phyloP scores from a whole-genome alignment of 2,797 vertebrate species.

The Delichon dasypus region DNA sequence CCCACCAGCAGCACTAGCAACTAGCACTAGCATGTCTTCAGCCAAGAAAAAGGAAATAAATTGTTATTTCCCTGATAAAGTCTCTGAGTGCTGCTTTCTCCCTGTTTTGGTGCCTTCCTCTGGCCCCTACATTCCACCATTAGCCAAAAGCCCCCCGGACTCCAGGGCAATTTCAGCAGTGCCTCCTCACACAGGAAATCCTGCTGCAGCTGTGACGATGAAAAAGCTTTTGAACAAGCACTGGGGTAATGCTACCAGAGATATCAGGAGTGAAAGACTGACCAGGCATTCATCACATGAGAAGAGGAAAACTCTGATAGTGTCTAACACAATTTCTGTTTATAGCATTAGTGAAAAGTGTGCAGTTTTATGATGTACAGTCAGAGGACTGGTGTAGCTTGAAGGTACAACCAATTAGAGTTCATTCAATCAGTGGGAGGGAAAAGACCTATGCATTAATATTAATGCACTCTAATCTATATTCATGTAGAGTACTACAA shows the following conservation, averaged over 20 bases:
- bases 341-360: not conserved
- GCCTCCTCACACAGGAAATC: not conserved
- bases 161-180: not conserved
- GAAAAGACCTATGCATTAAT: not conserved
- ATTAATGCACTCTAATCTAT: not conserved
- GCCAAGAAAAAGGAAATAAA: not conserved
- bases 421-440: not conserved
- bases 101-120: not conserved
- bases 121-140: not conserved
- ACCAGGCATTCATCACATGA: not conserved
- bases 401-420: not conserved
- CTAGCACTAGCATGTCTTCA: not conserved
- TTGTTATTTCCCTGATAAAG: not conserved
- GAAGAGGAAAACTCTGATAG: not conserved
- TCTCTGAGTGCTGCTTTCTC: not conserved
- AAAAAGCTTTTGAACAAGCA: not conserved
- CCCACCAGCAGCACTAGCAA: not conserved
- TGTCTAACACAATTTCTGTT: not conserved
- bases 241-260: not conserved
- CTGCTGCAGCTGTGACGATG: not conserved
- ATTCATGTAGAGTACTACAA: not conserved
- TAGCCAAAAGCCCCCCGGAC: not conserved
- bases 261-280: not conserved
- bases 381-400: not conserved
- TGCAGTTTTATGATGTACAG: not conserved